phyloP scores from a whole-genome alignment of 2,888 invertebrate species.

The Acronicta alni region DNA sequence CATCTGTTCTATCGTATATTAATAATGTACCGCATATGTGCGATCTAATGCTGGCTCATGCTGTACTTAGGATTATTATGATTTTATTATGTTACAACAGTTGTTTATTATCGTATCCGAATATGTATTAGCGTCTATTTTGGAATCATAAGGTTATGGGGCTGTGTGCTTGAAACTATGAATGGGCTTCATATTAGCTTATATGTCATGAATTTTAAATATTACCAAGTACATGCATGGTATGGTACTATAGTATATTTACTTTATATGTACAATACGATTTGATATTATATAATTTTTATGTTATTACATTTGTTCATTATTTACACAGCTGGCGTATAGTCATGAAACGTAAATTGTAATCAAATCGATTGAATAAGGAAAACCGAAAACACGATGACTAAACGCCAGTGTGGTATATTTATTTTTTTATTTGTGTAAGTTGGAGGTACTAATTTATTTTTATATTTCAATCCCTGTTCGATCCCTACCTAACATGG shows the following conservation, averaged over 20 bases:
- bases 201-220: constrained; percentile 39
- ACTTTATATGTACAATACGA: constrained; percentile 55
- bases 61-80: constrained; percentile 38
- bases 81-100: constrained; percentile 21
- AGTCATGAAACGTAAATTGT: constrained; percentile 57
- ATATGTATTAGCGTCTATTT: constrained; percentile 32
- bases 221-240: constrained; percentile 61
- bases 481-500: constrained; percentile 85
- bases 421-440: constrained; percentile 61
- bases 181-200: constrained; percentile 65
- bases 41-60: constrained; percentile 29
- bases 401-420: constrained; percentile 45
- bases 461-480: constrained; percentile 83
- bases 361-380: constrained; percentile 34
- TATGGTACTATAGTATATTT: constrained; percentile 59
- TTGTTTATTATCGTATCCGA: constrained; percentile 34
- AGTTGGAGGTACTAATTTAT: constrained; percentile 85
- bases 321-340: constrained; percentile 70
- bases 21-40: constrained; percentile 41
- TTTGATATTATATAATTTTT: constrained; percentile 60
- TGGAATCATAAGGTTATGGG: constrained; percentile 54
- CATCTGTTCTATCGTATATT: constrained; percentile 24
- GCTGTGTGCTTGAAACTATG: constrained; percentile 62
- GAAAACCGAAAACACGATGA: constrained; percentile 36
- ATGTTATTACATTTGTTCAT: constrained; percentile 60